Evolutionary conservation across 2,888 invertebrate genomes (phyloP).

Genomic region (Acanthopleura granulata): DNA sequence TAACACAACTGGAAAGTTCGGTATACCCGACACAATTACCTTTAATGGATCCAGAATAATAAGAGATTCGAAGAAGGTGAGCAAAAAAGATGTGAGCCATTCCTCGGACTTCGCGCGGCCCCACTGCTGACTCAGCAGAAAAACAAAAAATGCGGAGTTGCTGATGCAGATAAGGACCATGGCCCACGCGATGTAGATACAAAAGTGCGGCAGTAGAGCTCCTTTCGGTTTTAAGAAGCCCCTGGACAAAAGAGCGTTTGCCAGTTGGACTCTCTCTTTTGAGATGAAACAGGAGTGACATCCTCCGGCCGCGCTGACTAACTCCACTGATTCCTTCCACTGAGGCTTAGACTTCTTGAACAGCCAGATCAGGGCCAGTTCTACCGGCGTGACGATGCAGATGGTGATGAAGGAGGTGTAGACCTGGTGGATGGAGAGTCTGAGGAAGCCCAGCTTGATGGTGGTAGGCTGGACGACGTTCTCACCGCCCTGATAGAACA

Average conservation of each 20-base stretch:
- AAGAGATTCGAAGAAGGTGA: constrained; percentile 53
- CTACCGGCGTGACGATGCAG: constrained; percentile 40
- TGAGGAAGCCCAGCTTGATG: constrained; percentile 46
- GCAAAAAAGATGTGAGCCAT: constrained; percentile 55
- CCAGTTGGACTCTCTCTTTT: neutral
- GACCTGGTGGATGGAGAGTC: constrained; percentile 39
- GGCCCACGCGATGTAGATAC: constrained; percentile 47
- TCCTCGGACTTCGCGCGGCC: constrained; percentile 48
- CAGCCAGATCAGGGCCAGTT: constrained; percentile 40
- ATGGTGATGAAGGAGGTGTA: constrained; percentile 42
- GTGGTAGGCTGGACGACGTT: constrained; percentile 26
- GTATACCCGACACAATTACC: constrained; percentile 33
- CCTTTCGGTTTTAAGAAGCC: neutral
- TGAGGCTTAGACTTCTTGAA: constrained; percentile 39
- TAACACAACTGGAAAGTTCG: too few species aligned
- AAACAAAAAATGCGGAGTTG: constrained; percentile 44
- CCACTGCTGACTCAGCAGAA: constrained; percentile 56
- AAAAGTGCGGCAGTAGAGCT: constrained; percentile 42
- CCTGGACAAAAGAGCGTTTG: neutral
- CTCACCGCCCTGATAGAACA: constrained; percentile 42
- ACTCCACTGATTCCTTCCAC: neutral
- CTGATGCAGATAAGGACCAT: constrained; percentile 39
- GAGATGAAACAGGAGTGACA: neutral
- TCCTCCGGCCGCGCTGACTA: neutral
- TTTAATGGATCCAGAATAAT: constrained; percentile 56